Percentiles rank a stretch among this genome's conserved stretches.
phyloP scores from a whole-genome alignment of 2,113 vertebrate species.

The Calyptomena viridis region DNA sequence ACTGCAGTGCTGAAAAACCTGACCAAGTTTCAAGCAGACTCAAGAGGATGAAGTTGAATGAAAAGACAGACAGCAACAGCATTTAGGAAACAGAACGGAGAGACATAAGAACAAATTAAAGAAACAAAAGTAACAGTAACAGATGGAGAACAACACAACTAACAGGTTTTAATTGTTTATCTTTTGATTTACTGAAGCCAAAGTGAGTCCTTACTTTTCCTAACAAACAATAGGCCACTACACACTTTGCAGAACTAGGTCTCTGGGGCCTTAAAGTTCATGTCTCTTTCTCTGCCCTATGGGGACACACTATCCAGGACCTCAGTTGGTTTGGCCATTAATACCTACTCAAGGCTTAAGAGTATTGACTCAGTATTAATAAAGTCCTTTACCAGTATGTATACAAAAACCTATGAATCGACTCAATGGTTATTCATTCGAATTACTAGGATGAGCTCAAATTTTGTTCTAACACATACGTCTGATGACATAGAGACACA shows the following conservation, averaged over 20 bases:
- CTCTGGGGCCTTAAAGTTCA: not conserved
- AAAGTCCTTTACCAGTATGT: not conserved
- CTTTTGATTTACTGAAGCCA: not conserved
- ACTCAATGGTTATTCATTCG: not conserved
- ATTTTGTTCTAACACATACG: not conserved
- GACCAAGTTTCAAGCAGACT: not conserved
- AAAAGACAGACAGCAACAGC: not conserved
- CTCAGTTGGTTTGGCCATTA: not conserved
- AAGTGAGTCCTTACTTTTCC: not conserved
- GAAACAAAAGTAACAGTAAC: not conserved
- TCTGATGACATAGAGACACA: not conserved
- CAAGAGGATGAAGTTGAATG: not conserved
- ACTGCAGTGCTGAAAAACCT: not conserved
- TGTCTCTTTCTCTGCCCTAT: not conserved
- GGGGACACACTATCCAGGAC: not conserved
- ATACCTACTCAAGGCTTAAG: not conserved
- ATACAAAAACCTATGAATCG: not conserved
- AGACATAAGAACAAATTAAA: not conserved
- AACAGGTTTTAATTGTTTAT: not conserved
- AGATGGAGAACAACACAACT: not conserved
- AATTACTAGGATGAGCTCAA: not conserved
- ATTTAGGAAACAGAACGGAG: not conserved
- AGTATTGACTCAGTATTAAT: not conserved
- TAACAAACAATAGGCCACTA: not conserved
- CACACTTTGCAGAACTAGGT: not conserved